These are phyloP conservation scores for Athene cunicularia DNA, from an alignment of 2,113 vertebrate genomes.

Conservation along the genomic window DNA sequence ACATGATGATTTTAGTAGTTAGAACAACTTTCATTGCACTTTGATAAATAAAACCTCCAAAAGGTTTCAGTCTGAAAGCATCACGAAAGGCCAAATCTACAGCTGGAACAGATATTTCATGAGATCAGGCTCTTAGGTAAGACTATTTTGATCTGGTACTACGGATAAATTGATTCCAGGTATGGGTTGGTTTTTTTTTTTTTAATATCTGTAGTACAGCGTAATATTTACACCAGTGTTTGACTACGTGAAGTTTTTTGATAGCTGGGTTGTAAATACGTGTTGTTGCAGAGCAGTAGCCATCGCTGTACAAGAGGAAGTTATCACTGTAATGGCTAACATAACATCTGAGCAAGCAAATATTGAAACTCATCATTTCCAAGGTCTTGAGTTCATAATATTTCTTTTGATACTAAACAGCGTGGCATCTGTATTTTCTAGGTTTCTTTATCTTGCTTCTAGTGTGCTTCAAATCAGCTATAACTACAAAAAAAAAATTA, in stretches of 20 bases:
- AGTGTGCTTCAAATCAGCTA: not conserved
- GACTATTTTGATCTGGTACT: not conserved
- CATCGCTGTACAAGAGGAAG: not conserved
- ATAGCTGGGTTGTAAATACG: rapidly evolving
- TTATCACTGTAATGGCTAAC: rapidly evolving
- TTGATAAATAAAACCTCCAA: not conserved
- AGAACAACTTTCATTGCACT: not conserved
- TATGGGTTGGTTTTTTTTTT: too few relatives aligned
- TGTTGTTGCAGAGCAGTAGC: not conserved
- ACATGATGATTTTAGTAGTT: not conserved
- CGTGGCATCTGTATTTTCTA: not conserved
- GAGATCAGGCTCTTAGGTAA: not conserved
- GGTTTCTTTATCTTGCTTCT: not conserved
- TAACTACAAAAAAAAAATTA: not conserved
- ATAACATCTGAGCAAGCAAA: not conserved
- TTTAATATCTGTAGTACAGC: not conserved
- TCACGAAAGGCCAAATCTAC: not conserved
- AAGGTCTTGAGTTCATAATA: rapidly evolving
- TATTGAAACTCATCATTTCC: rapidly evolving
- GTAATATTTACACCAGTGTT: not conserved
- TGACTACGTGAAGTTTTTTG: not conserved
- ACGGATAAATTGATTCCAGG: not conserved
- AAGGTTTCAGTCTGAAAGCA: not conserved
- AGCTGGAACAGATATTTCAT: not conserved
- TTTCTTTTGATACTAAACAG: not conserved